Conservation (phyloP, 1,140 invertebrate genomes). For the Aphelenchoides besseyi region DNA sequence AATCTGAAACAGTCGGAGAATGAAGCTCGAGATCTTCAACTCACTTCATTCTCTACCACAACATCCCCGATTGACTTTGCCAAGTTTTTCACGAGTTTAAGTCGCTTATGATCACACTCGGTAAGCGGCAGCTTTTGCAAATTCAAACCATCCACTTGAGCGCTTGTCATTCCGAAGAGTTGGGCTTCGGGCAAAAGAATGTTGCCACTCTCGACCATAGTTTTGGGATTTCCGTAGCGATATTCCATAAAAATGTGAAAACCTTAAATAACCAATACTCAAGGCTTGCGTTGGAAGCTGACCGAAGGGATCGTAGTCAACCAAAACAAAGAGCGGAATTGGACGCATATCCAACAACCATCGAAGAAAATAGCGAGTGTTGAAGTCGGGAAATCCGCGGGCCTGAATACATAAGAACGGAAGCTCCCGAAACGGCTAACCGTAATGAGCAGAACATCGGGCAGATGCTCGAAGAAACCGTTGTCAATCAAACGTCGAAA, state of each 20-base stretch:
- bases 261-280: slow-evolving; percentile 8
- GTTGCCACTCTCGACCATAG: background rate
- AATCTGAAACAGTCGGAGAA: no score
- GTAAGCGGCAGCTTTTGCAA: slow-evolving; percentile 1
- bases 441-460: slow-evolving; percentile 9
- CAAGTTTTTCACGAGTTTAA: background rate
- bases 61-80: background rate
- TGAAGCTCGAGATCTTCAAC: no score
- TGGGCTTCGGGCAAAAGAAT: background rate
- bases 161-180: slow-evolving; percentile 11
- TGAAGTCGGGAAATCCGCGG: background rate
- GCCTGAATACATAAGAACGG: background rate
- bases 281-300: background rate
- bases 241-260: slow-evolving; percentile 6
- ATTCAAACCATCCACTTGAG: background rate
- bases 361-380: slow-evolving; percentile 1
- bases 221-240: slow-evolving; percentile 13
- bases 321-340: background rate
- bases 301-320: slow-evolving; percentile 12
- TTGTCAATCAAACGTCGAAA: slow-evolving; percentile 11
- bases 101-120: background rate
- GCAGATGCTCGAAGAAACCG: slow-evolving; percentile 3
- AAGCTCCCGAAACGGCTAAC: background rate
- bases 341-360: background rate
- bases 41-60: background rate